Evolutionary conservation across 2,113 vertebrate genomes (phyloP), one percentile per base, ranked within the genome.

Genomic region (Elanoides forficatus): DNA sequence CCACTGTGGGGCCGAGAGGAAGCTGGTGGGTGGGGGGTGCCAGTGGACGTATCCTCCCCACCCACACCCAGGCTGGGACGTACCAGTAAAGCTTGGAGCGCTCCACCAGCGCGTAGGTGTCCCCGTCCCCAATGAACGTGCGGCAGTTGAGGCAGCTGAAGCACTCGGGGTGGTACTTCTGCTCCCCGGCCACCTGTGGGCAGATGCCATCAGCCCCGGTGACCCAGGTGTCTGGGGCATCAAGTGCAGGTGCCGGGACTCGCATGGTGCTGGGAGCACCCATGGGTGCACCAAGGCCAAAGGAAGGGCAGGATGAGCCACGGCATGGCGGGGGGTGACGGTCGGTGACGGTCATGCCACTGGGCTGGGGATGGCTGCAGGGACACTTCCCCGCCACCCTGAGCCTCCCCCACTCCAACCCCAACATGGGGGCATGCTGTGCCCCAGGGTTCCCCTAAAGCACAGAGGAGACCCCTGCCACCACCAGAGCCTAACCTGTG

Each of bases 31-130:
- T 76, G 66, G 48, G 70, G 38, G 25, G 30, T 38, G 34, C 23
- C 12, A 3, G 29, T 48, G 29, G 18, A 27, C 1, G 0, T 4
- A 15, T 7, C 23, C 43, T 50, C 78, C 19, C 10, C 19, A 2
- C 13, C n/a, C 19, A 9, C 50, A 16, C 26, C 50, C 38, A 3
- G 50, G 27, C 45, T 19, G 43, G 36, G 36, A 93, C 99, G 71
- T 97, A 99, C 99, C 99, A 99, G 98, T 99, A 99, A 16, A 99
- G 99, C 96, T 99, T 99, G 97, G 99, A 99, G 89, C 99, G 98
- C 94, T 99, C 99, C 98, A 99, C 99, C 97, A 99, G 96, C 0
- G 99, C 99, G 4, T 99, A 99, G 8, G 99, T 99, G 98, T 99
- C 99, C 65, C 99, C 99, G 22, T 99, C 99, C 3, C 99, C 99